Evolutionary conservation across 2,888 invertebrate species (phyloP), one percentile per base, ranked within the genome.

Genomic region (Calameuta filiformis): DNA sequence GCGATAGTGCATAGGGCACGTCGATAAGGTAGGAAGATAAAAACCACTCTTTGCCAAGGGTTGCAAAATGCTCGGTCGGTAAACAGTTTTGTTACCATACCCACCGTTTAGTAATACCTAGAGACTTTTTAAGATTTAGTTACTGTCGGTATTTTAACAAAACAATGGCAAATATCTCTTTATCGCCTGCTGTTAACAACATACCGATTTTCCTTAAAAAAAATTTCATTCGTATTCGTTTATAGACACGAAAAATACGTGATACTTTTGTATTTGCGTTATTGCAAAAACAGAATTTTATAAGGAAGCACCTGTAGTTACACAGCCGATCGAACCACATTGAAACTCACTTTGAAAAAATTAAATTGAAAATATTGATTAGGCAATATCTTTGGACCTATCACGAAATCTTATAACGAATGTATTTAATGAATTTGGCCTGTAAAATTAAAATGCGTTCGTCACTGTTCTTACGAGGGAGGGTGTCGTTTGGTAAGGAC

Each of bases 21-120:
- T 83, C 85, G 87, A 83, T 87, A 87, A 84, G 35, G 79, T 80
- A 85, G 84, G 73, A 68, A 37, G 78, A n/a, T 12, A 35, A 75
- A 35, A 30, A 33, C 1, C 3, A 74, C 35, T 3, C 74, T 30
- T 23, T 33, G 75, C n/a, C 30, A 74, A 34, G 81, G 83, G 80
- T 76, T 83, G 81, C 68, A 79, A 76, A 37, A 77, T 79, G 75
- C 40, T 71, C 3, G 12, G 71, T 34, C 56, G 56, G 56, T 71
- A 71, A 71, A 9, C 12, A 12, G 31, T 12, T 71, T 71, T 30
- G 34, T 33, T 71, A 71, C 33, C 71, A 31, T 34, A 15, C 23
- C 23, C 1, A 56, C 23, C 23, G 23, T 56, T 2, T 23, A 23
- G 9, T 23, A 9, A 56, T 56, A 23, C 6, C 56, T 23, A 9